phyloP scores from a whole-genome alignment of 2,888 invertebrate genomes.

The Sarcophaga rosellei region DNA sequence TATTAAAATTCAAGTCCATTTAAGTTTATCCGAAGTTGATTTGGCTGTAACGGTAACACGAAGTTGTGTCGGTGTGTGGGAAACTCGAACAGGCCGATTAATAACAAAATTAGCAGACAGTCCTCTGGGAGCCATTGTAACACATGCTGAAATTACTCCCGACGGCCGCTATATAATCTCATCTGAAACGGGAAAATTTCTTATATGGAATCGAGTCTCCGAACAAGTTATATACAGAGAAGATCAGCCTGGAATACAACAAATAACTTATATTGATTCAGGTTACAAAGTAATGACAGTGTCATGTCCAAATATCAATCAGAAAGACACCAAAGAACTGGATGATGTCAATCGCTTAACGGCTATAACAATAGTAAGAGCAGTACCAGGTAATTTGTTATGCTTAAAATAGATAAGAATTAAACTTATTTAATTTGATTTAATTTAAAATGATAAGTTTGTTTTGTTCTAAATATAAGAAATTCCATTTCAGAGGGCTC shows the following conservation, averaged over 20 bases:
- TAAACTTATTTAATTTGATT: too few relatives aligned
- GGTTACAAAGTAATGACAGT: constrained; percentile 80
- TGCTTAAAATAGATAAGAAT: too few relatives aligned
- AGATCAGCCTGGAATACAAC: constrained; percentile 85
- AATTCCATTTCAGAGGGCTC: constrained; percentile 84
- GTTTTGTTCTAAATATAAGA: neutral
- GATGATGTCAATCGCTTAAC: constrained; percentile 85
- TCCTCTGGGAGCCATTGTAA: constrained; percentile 96
- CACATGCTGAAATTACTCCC: constrained; percentile 93
- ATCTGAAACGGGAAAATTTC: constrained; percentile 94
- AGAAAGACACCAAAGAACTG: constrained; percentile 82
- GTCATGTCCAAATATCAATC: constrained; percentile 80
- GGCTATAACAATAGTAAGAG: constrained; percentile 86
- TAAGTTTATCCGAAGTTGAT: constrained; percentile 88
- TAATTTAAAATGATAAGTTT: neutral
- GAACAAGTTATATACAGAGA: constrained; percentile 87
- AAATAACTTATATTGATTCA: constrained; percentile 80
- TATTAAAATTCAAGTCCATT: neutral
- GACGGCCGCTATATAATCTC: constrained; percentile 92
- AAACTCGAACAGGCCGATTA: constrained; percentile 92
- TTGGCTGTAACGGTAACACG: constrained; percentile 96
- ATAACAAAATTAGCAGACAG: constrained; percentile 94
- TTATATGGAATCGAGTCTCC: constrained; percentile 92
- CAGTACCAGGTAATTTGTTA: constrained; percentile 85
- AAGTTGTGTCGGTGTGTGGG: constrained; percentile 97